These are phyloP conservation scores for Drosophila arawakana DNA, from an alignment of 1,140 invertebrate genomes.

Conservation along the genomic window DNA sequence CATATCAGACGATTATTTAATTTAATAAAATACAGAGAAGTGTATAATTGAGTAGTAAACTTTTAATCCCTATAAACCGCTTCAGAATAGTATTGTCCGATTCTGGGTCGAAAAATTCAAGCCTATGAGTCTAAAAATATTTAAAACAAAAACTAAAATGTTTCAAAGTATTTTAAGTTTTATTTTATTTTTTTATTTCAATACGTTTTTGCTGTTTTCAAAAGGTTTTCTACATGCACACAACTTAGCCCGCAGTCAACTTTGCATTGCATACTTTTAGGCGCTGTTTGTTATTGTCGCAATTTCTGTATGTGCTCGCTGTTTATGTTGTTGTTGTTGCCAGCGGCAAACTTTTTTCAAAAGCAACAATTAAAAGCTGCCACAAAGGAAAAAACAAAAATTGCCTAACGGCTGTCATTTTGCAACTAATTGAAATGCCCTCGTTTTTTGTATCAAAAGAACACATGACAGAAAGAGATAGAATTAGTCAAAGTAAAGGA, in stretches of 20 bases:
- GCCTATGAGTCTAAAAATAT: too few relatives aligned
- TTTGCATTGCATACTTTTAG: constrained; percentile 62
- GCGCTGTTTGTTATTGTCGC: constrained; percentile 22
- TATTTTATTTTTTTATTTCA: too few relatives aligned
- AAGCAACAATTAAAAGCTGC: constrained; percentile 53
- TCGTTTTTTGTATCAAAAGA: constrained; percentile 19
- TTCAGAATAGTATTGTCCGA: too few relatives aligned
- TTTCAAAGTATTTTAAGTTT: too few relatives aligned
- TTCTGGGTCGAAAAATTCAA: too few relatives aligned
- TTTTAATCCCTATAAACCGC: too few relatives aligned
- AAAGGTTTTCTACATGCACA: background rate
- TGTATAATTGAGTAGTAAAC: too few relatives aligned
- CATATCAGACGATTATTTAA: too few relatives aligned
- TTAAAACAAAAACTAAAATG: too few relatives aligned
- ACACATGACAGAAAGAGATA: background rate
- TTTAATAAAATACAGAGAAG: too few relatives aligned
- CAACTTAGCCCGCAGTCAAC: background rate
- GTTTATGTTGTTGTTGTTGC: constrained; percentile 7
- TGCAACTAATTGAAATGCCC: constrained; percentile 66
- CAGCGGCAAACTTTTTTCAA: constrained; percentile 25
- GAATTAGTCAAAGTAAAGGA: background rate
- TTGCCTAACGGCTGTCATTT: constrained; percentile 38
- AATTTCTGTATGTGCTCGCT: background rate
- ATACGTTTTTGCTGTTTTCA: too few relatives aligned
- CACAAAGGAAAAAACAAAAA: constrained; percentile 27